These are phyloP conservation scores for Drosophila planitibia DNA, from an alignment of 2,888 invertebrate genomes.

Conservation along the genomic window DNA sequence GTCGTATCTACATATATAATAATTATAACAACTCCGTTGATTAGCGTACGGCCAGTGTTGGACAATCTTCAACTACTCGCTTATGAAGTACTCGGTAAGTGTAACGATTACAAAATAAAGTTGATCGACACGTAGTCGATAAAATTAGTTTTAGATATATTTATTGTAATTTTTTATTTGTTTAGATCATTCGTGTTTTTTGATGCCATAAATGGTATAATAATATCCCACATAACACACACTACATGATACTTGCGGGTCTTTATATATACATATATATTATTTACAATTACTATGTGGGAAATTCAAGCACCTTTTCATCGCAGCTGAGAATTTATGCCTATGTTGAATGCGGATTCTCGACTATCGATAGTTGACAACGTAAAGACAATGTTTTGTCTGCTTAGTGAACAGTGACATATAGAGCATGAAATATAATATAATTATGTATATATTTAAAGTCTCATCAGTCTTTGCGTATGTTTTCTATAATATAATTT, in stretches of 20 bases:
- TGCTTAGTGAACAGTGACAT: neutral
- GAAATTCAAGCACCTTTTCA: neutral
- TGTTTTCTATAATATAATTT: too few species aligned
- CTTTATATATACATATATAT: neutral
- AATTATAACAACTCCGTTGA: constrained; percentile 62
- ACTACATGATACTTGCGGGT: neutral
- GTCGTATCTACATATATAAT: constrained; percentile 62
- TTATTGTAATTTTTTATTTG: neutral
- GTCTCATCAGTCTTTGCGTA: too few species aligned
- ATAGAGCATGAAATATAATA: neutral
- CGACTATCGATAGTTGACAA: neutral
- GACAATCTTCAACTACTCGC: neutral
- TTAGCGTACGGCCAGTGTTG: constrained; percentile 52
- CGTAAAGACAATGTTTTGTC: neutral
- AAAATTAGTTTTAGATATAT: neutral
- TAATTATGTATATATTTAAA: too few species aligned
- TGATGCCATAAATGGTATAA: neutral
- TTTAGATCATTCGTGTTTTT: neutral
- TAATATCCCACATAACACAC: neutral
- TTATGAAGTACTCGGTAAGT: constrained; percentile 3
- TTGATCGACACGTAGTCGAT: neutral
- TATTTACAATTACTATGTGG: neutral
- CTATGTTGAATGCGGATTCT: neutral
- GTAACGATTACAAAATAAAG: constrained; percentile 19
- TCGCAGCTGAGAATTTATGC: neutral